A percentile compares a stretch with the other conserved stretches of the same genome.
Conservation (phyloP, 2,888 invertebrate genomes). For the Epirrhoe tristata region DNA sequence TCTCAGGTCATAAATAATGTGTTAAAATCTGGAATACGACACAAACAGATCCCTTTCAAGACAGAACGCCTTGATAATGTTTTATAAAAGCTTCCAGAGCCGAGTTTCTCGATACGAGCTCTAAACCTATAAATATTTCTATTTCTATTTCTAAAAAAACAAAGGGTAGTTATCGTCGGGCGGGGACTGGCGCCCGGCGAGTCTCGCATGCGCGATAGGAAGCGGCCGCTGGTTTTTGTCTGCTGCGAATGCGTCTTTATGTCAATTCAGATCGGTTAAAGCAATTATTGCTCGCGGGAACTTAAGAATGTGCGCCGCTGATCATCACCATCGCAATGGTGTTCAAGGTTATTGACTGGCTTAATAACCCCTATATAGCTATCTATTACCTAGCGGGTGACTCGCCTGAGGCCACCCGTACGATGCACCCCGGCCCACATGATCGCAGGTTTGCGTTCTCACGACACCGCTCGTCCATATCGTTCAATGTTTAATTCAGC, state of each 20-base stretch:
- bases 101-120: not conserved
- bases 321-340: not conserved
- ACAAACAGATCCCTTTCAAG: not conserved
- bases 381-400: no score
- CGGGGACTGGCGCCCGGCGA: not conserved
- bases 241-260: constrained; percentile 7
- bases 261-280: constrained; percentile 2
- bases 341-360: not conserved
- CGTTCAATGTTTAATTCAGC: no score
- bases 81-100: not conserved
- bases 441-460: no score
- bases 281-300: not conserved
- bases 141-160: no score
- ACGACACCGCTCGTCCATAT: no score
- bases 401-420: no score
- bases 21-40: not conserved
- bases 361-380: no score
- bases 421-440: no score
- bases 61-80: not conserved
- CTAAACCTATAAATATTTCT: no score
- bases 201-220: not conserved
- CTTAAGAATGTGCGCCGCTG: not conserved
- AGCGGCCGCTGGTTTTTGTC: not conserved
- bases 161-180: not conserved
- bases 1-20: not conserved